A percentile compares a stretch with the other conserved stretches of the same genome.
Conservation (phyloP, 2,888 invertebrate species). For the Drosophila barbarae region DNA sequence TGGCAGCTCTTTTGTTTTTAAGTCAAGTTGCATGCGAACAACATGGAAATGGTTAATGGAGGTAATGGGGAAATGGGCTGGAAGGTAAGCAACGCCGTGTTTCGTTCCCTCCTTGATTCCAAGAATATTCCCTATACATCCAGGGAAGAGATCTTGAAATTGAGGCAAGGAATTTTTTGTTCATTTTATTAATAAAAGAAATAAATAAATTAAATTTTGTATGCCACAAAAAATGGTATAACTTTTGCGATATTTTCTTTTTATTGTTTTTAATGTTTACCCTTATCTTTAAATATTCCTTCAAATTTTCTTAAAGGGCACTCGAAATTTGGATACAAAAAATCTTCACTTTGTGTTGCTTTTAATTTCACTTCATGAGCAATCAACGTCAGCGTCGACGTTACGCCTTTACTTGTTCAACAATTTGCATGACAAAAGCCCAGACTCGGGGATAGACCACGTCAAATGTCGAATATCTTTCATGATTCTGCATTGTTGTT, state of each 20-base stretch:
- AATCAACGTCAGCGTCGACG: slow-evolving; percentile 41
- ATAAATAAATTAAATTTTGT: too few species aligned
- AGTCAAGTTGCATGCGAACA: slow-evolving; percentile 64
- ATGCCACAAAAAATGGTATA: too few species aligned
- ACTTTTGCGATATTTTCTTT: too few species aligned
- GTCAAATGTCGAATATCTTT: slow-evolving; percentile 35
- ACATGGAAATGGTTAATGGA: slow-evolving; percentile 58
- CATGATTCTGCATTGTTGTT: slow-evolving; percentile 13
- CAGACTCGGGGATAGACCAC: slow-evolving; percentile 27
- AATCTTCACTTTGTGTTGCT: slow-evolving; percentile 49
- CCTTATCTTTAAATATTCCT: not conserved
- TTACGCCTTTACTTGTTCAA: slow-evolving; percentile 55
- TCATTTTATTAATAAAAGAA: not conserved
- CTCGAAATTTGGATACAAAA: not conserved
- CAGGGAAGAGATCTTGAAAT: not conserved
- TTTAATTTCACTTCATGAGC: slow-evolving; percentile 62
- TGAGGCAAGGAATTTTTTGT: not conserved
- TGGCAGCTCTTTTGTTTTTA: slow-evolving; percentile 55
- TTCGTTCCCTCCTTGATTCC: slow-evolving; percentile 5
- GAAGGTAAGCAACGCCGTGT: slow-evolving; percentile 46
- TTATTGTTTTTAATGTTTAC: not conserved
- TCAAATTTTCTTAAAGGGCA: slow-evolving; percentile 4
- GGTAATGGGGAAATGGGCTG: slow-evolving; percentile 35
- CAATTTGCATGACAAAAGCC: slow-evolving; percentile 74
- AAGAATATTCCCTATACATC: slow-evolving; percentile 2